Evolutionary conservation across 2,113 vertebrate species (phyloP).

Genomic region (Corythaeola cristata): DNA sequence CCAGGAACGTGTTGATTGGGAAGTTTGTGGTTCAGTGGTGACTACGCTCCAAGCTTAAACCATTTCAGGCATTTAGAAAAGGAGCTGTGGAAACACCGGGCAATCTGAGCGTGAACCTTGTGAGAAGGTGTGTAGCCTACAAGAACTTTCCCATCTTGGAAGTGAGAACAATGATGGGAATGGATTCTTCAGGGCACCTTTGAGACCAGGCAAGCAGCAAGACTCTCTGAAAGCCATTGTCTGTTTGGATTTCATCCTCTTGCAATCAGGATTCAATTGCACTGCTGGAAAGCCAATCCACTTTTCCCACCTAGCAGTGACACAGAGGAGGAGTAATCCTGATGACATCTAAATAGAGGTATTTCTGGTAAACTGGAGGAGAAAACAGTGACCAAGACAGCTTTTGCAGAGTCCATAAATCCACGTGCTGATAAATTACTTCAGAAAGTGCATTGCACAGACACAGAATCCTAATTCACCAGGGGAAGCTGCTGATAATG

Average conservation of each 20-base stretch:
- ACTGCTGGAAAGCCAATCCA: not conserved
- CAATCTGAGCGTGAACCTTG: accelerated
- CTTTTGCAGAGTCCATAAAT: conserved; percentile 30
- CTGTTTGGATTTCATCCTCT: not conserved
- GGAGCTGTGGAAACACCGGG: not conserved
- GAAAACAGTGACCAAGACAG: conserved; percentile 11
- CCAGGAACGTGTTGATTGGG: accelerated
- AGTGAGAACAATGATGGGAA: not conserved
- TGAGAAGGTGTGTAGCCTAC: not conserved
- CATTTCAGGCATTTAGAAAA: not conserved
- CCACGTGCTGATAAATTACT: conserved; percentile 16
- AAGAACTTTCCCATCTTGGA: not conserved
- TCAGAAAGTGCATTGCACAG: not conserved
- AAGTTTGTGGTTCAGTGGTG: not conserved
- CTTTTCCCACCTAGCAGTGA: not conserved
- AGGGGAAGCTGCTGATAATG: conserved; percentile 6
- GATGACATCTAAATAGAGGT: conserved; percentile 43
- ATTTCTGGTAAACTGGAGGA: conserved; percentile 34
- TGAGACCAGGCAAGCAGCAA: not conserved
- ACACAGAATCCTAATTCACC: conserved; percentile 11
- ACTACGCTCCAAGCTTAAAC: not conserved
- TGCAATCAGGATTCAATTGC: not conserved
- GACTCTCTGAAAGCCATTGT: not conserved
- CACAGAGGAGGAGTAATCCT: not conserved
- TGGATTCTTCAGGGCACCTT: not conserved